Evolutionary conservation across 2,113 vertebrate genomes (phyloP), one percentile per base, ranked within the genome.

Genomic region (Gobius niger): DNA sequence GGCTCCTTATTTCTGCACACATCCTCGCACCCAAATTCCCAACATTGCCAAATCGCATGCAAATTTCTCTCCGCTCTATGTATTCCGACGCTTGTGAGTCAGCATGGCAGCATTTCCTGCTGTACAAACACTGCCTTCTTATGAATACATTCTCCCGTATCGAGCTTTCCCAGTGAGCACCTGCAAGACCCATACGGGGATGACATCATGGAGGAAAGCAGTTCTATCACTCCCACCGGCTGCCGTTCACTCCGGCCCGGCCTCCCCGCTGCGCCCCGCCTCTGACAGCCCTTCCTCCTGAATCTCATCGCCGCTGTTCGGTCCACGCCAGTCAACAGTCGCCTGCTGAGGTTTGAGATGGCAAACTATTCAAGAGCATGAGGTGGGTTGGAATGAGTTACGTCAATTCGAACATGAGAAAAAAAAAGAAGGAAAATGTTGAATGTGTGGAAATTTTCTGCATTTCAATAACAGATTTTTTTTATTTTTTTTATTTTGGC

Each of bases 291-390:
- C 49, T 56, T 83, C 76, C 75, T 59, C 46, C 66, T 80, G 81
- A 82, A 84, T 84, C 76, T 70, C 89, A 90, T 89, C 86, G 65
- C 65, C 81, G 84, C 82, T 65, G 82, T 84, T 76, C 74, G 19
- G 72, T 68, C 70, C 75, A 60, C 49, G 64, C 70, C 83, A 80
- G 76, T 79, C 72, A 53, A 63, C 71, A 83, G 83, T 84, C 86
- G 82, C 34, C 66, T 41, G 52, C 53, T 41, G 63, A 67, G 56
- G 70, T n/a, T 52, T 60, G 53, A 65, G 68, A 84, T 83, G 83
- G 83, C 73, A 83, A 79, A 83, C 82, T 63, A 54, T 34, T 34
- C 52, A 54, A 54, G 52, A 24, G 52, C 52, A 24, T 11, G 18
- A 24, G 52, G 52, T 12, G 52, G 52, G 52, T 13, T 54, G 9